A percentile compares a stretch with the other conserved stretches of the same genome.
Evolutionary conservation across 2,113 vertebrate genomes (phyloP).

Genomic region (Thomomys bottae): DNA sequence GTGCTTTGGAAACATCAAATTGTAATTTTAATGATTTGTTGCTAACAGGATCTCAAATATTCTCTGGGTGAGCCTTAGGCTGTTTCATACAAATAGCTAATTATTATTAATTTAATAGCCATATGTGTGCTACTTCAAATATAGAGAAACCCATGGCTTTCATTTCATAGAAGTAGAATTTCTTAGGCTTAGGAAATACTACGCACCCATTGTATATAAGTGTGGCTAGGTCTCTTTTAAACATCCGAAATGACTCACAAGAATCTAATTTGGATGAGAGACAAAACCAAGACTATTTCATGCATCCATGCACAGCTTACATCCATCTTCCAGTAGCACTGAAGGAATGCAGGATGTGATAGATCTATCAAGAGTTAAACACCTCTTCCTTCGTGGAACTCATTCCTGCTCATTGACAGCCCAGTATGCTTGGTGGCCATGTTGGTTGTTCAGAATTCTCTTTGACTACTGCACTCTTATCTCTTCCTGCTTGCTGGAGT

Average conservation of each 20-base stretch:
- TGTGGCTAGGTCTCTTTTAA: not conserved
- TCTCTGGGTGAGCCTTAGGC: not conserved
- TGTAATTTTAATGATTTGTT: slow-evolving; percentile 3
- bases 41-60: not conserved
- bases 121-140: too few relatives aligned
- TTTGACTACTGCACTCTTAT: not conserved
- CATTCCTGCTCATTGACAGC: not conserved
- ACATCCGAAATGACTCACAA: not conserved
- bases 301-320: not conserved
- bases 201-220: not conserved
- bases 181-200: not conserved
- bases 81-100: slow-evolving; percentile 19
- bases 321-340: not conserved
- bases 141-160: not conserved
- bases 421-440: not conserved
- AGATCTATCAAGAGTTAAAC: slow-evolving; percentile 1
- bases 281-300: not conserved
- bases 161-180: not conserved
- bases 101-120: not conserved
- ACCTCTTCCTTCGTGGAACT: not conserved
- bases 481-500: not conserved
- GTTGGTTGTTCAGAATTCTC: not conserved
- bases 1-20: not conserved
- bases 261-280: not conserved
- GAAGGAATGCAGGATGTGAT: not conserved